phyloP scores from a whole-genome alignment of 1,140 invertebrate genomes.

The Andricus grossulariae region DNA sequence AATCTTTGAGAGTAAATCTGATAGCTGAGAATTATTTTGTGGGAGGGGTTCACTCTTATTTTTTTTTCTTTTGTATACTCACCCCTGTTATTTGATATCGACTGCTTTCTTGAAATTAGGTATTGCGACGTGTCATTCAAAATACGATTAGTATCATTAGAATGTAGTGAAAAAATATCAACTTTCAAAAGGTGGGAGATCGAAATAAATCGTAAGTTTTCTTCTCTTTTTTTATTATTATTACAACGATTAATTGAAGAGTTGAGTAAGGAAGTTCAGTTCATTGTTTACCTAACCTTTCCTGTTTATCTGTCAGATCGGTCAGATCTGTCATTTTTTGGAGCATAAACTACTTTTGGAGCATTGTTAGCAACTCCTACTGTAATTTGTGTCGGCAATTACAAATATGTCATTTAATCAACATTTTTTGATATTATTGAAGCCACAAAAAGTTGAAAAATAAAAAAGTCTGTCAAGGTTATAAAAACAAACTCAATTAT shows the following conservation, averaged over 20 bases:
- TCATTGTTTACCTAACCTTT: background rate
- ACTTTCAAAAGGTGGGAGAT: background rate
- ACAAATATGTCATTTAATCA: too few species aligned
- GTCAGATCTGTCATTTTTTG: too few species aligned
- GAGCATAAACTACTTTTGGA: too few species aligned
- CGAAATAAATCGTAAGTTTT: background rate
- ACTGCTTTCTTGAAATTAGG: background rate
- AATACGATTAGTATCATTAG: background rate
- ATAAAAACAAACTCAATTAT: too few species aligned
- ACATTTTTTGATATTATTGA: too few species aligned
- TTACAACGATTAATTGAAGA: background rate
- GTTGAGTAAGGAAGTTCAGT: background rate
- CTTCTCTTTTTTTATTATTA: background rate
- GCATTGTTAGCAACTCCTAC: too few species aligned
- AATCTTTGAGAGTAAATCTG: too few species aligned
- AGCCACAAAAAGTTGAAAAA: too few species aligned
- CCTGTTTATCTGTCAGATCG: background rate
- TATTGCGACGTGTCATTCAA: conserved; percentile 16
- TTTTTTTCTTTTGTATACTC: background rate
- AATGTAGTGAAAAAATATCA: conserved; percentile 6
- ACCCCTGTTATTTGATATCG: background rate
- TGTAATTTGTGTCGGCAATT: too few species aligned
- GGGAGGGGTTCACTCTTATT: too few species aligned
- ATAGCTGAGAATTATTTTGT: too few species aligned
- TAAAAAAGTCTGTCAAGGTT: too few species aligned